Evolutionary conservation across 1,140 invertebrate genomes (phyloP).

Genomic region (Carposina sasakii): DNA sequence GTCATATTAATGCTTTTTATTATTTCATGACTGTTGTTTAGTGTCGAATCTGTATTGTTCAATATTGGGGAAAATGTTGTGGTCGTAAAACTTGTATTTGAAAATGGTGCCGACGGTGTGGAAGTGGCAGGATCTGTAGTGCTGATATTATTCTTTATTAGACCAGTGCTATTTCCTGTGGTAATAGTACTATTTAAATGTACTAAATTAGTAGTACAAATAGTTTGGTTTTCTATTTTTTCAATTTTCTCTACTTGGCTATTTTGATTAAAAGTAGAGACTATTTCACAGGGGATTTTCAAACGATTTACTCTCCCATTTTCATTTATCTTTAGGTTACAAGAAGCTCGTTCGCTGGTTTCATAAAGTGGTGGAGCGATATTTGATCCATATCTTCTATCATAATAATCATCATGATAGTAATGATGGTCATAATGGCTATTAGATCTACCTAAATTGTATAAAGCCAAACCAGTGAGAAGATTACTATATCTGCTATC

Average conservation of each 20-base stretch:
- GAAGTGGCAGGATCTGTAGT: too few relatives aligned
- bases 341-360: slow-evolving; percentile 41
- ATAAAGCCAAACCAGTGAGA: slow-evolving; percentile 54
- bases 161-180: too few relatives aligned
- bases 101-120: too few relatives aligned
- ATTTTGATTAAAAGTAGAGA: slow-evolving; percentile 54
- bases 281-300: slow-evolving; percentile 61
- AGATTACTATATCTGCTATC: slow-evolving; percentile 50
- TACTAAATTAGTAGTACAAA: slow-evolving; percentile 29
- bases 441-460: slow-evolving; percentile 55
- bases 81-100: too few relatives aligned
- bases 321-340: slow-evolving; percentile 50
- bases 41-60: too few relatives aligned
- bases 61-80: too few relatives aligned
- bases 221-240: slow-evolving; percentile 35
- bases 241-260: slow-evolving; percentile 33
- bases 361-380: slow-evolving; percentile 16
- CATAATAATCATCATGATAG: slow-evolving; percentile 60
- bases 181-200: slow-evolving; percentile 13
- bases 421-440: slow-evolving; percentile 49
- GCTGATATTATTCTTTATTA: too few relatives aligned
- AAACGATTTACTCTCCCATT: slow-evolving; percentile 36
- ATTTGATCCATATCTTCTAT: slow-evolving; percentile 33
- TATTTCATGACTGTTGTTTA: too few relatives aligned
- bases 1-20: too few relatives aligned